These are phyloP conservation scores for Colletes collaris DNA, from an alignment of 2,888 invertebrate genomes.

Conservation along the genomic window DNA sequence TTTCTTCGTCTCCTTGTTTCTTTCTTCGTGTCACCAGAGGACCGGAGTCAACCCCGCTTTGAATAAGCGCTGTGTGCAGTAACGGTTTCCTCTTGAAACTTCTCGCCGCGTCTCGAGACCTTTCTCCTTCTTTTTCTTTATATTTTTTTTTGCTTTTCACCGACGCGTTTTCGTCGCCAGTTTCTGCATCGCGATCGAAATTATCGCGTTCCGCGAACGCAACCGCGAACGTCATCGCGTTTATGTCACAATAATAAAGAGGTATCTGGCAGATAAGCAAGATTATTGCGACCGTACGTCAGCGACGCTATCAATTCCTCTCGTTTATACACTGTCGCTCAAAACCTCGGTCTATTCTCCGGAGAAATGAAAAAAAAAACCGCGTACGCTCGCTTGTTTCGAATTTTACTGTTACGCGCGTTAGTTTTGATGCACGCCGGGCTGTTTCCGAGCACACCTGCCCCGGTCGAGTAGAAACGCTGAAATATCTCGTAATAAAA, in stretches of 20 bases:
- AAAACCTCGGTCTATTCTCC: too few species aligned
- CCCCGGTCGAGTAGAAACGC: too few species aligned
- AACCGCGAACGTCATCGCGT: slow-evolving; percentile 42
- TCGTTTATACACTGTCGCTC: slow-evolving; percentile 18
- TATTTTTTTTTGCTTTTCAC: background rate
- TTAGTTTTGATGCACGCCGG: too few species aligned
- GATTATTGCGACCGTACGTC: slow-evolving; percentile 58
- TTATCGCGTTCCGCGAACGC: slow-evolving; percentile 9
- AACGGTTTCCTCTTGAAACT: slow-evolving; percentile 8
- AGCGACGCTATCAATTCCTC: slow-evolving; percentile 41
- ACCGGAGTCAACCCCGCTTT: slow-evolving; percentile 30
- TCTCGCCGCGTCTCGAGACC: slow-evolving; percentile 1
- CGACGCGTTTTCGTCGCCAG: background rate
- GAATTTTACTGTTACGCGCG: too few species aligned
- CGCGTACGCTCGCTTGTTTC: too few species aligned
- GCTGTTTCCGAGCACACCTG: too few species aligned
- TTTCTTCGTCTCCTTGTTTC: slow-evolving; percentile 57
- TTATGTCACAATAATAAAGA: slow-evolving; percentile 39
- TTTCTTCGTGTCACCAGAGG: slow-evolving; percentile 43
- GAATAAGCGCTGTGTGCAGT: slow-evolving; percentile 16
- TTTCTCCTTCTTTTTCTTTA: background rate
- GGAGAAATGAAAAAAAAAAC: too few species aligned
- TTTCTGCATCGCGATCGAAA: background rate
- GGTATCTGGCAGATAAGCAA: slow-evolving; percentile 56
- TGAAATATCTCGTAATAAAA: too few species aligned